Base-by-base conservation (phyloP, 1,140 invertebrate species). In the Lordiphosa stackelbergi region DNA sequence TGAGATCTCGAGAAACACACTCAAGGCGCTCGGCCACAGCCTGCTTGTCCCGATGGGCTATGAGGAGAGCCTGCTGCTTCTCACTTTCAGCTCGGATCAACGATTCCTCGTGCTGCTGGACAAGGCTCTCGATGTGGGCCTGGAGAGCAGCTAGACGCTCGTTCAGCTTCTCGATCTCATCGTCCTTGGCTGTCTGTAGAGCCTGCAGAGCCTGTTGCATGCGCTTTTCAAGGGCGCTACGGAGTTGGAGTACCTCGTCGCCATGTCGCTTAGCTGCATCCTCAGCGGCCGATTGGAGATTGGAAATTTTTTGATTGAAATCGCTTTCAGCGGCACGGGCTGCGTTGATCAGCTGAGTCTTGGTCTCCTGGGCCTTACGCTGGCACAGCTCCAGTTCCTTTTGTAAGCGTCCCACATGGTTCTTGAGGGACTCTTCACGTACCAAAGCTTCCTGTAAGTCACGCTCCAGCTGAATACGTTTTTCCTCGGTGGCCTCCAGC, bases 31-130 rank as follows among this genome's bases (percentile, higher is more conserved):
- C 94, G 43, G 92, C 88, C 2, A 96, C 77, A 0, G 94, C 94
- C 89, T 96, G 94, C 73, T 95, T 94, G 86, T 96, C 94, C 74
- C 95, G 94, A 74, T 95, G 94, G 53, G 94, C 95, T 92, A 96
- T 92, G 4, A 96, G 85, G 40, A 96, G 88, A n/a, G 94, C 93
- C 87, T 96, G 94, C 65, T 96, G 95, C 73, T 96, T 96, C 71
- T 96, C 95, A 85, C 95, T 96, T 88, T 96, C 95, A 3, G 94
- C 94, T 22, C 95, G 88, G 2, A 95, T 86, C 70, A 96, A 90
- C 1, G 93, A 91, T 87, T 96, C 95, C 73, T 96, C 94, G 68
- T 96, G 94, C 73, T 96, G 94, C 72, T 95, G 91, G 66, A 93
- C 92, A 0, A 95, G 73, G 83, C 91, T 94, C 69, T 96, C 94